Percentiles rank a stretch among this genome's conserved stretches.
These are phyloP conservation scores for Actinemys pallida DNA, from an alignment of 2,113 vertebrate genomes.

Conservation along the genomic window DNA sequence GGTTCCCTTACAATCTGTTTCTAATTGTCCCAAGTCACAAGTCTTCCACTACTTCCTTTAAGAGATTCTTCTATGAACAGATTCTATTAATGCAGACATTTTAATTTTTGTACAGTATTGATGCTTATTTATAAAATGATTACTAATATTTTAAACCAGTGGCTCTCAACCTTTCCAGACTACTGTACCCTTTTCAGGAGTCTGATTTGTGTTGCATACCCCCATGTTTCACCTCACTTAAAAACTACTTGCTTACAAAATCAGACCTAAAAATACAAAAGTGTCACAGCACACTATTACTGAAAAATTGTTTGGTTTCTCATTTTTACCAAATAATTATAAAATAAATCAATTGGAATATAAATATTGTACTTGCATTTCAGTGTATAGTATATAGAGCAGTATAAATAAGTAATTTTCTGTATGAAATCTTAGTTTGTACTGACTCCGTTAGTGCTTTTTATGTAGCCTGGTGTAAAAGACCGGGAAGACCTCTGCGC, in stretches of 20 bases:
- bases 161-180: no score
- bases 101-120: neutral
- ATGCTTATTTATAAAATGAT: neutral
- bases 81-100: neutral
- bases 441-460: neutral
- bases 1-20: neutral
- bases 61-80: neutral
- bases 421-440: neutral
- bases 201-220: no score
- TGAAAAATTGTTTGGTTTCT: no score
- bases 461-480: neutral
- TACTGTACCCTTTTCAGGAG: no score
- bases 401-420: neutral
- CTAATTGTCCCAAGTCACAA: neutral
- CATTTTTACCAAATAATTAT: no score
- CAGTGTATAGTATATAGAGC: neutral
- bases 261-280: no score
- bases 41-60: neutral
- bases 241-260: no score
- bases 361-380: no score
- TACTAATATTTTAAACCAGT: neutral
- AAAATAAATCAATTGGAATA: no score
- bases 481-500: neutral
- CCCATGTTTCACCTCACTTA: no score
- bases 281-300: no score